Conservation (phyloP, 2,797 vertebrate species). For the Tenualosa thibaudeaui region DNA sequence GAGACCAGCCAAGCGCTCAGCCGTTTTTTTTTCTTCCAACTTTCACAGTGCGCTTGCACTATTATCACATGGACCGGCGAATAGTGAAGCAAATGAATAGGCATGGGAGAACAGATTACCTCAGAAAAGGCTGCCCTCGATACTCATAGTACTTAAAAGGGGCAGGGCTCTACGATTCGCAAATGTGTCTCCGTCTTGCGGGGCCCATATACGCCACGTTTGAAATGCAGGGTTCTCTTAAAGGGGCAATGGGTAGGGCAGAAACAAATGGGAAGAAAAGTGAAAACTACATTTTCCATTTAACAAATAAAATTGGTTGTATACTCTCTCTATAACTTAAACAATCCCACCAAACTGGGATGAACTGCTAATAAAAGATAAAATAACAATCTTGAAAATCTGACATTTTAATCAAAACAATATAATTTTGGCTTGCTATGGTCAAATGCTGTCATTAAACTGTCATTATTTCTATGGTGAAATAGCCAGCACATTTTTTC, state of each 20-base stretch:
- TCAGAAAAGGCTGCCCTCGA: constrained; percentile 29
- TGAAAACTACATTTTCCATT: no score
- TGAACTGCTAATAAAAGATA: background rate
- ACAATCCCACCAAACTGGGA: background rate
- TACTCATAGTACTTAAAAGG: constrained; percentile 40
- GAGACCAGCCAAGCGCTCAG: background rate
- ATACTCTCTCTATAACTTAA: background rate
- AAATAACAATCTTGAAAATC: no score
- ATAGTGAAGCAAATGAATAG: constrained; percentile 26
- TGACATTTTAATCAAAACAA: background rate
- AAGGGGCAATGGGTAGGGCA: constrained; percentile 29
- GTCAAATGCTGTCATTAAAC: background rate
- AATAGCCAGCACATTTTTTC: background rate
- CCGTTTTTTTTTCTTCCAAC: constrained; percentile 1
- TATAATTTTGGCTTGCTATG: background rate
- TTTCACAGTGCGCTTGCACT: constrained; percentile 24
- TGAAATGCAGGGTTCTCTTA: constrained; percentile 25
- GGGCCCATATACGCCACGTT: constrained; percentile 31
- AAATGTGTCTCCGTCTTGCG: background rate
- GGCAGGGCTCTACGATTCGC: background rate
- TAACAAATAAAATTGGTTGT: no score
- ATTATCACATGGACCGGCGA: constrained; percentile 38
- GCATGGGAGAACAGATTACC: constrained; percentile 32
- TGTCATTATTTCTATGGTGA: background rate
- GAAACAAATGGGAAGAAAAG: background rate